Evolutionary conservation across 2,113 vertebrate genomes (phyloP).

Genomic region (Sula dactylatra): DNA sequence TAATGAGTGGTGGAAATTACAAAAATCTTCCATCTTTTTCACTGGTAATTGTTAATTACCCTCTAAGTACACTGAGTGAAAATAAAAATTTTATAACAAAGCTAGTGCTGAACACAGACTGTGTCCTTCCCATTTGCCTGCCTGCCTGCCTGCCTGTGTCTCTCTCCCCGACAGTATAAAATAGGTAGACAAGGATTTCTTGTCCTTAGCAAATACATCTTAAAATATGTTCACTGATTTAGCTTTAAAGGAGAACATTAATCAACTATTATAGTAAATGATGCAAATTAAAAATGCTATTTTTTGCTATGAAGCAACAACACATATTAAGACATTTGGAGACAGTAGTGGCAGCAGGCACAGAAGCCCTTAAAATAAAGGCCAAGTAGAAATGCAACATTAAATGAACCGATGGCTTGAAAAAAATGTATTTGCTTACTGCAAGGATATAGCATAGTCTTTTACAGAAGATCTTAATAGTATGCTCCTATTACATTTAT

Average conservation of each 20-base stretch:
- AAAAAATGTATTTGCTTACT: conserved; percentile 30
- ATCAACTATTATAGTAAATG: background rate
- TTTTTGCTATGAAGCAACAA: background rate
- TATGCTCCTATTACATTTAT: conserved; percentile 22
- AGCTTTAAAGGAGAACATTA: background rate
- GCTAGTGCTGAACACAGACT: background rate
- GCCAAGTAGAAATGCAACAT: background rate
- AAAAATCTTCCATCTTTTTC: background rate
- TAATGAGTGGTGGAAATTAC: background rate
- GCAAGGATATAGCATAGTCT: background rate
- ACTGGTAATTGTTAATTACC: background rate
- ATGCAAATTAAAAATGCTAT: background rate
- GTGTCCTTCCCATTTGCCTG: background rate
- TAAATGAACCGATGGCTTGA: background rate
- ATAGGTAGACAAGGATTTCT: background rate
- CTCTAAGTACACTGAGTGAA: background rate
- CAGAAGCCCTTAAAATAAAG: background rate
- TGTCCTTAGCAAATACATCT: background rate
- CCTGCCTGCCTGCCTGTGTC: background rate
- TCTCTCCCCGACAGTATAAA: background rate
- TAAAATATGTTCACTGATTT: background rate
- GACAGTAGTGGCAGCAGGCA: background rate
- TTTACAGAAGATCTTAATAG: conserved; percentile 14
- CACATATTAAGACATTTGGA: background rate
- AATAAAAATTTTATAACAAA: background rate